Evolutionary conservation across 2,888 invertebrate species (phyloP).

Genomic region (Acrobasis consociella): DNA sequence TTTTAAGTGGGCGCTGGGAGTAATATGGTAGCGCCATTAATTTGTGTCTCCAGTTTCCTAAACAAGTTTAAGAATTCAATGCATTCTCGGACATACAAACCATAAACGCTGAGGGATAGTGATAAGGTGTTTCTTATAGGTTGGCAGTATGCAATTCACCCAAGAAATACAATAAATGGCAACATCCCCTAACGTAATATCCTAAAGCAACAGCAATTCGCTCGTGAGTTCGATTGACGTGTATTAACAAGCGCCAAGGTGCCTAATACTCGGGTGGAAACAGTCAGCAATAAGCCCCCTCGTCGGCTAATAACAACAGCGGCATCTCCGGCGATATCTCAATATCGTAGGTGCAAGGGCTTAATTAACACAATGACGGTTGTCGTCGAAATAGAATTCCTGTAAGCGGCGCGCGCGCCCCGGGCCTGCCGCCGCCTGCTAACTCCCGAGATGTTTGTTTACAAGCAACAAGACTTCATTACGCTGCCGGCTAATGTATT

Average conservation of each 20-base stretch:
- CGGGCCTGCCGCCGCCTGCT: slow-evolving; percentile 44
- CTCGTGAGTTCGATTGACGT: slow-evolving; percentile 6
- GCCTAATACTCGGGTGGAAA: slow-evolving; percentile 45
- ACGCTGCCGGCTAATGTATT: slow-evolving; percentile 83
- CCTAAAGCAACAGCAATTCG: background rate
- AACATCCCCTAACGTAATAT: background rate
- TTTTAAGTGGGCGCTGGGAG: slow-evolving; percentile 20
- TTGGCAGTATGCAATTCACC: background rate
- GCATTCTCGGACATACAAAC: background rate
- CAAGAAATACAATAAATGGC: background rate
- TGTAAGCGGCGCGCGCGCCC: slow-evolving; percentile 77
- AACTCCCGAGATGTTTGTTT: slow-evolving; percentile 73
- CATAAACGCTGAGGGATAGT: background rate
- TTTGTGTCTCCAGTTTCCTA: slow-evolving; percentile 19
- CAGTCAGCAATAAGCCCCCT: slow-evolving; percentile 75
- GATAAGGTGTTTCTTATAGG: background rate
- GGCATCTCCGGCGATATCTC: slow-evolving; percentile 77
- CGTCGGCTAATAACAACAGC: slow-evolving; percentile 78
- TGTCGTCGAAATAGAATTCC: slow-evolving; percentile 81
- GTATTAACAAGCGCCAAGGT: slow-evolving; percentile 29
- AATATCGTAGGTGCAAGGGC: slow-evolving; percentile 80
- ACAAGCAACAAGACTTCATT: slow-evolving; percentile 83
- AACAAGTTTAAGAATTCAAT: slow-evolving; percentile 1
- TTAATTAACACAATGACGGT: slow-evolving; percentile 81
- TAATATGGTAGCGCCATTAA: slow-evolving; percentile 22